Percentiles rank a stretch among this genome's conserved stretches.
These are phyloP conservation scores for Rhagonycha lutea DNA, from an alignment of 2,888 invertebrate species.

Conservation along the genomic window DNA sequence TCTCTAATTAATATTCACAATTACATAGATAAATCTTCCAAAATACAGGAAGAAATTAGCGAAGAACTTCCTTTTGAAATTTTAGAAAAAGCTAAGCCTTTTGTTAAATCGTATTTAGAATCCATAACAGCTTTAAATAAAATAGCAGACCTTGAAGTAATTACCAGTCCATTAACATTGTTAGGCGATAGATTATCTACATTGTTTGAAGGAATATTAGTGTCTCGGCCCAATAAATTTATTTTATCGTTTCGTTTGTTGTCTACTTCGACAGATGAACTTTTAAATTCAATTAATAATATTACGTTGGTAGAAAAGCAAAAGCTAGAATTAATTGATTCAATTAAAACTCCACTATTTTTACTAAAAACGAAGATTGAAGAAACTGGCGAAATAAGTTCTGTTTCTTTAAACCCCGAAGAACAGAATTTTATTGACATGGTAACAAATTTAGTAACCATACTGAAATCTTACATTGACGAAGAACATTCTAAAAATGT, in stretches of 20 bases:
- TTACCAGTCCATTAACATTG: not conserved
- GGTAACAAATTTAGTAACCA: not conserved
- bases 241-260: not conserved
- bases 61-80: constrained; percentile 19
- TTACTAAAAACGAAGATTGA: constrained; percentile 1
- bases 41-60: constrained; percentile 22
- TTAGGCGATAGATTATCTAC: constrained; percentile 10
- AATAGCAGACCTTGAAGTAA: not conserved
- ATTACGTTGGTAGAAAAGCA: not conserved
- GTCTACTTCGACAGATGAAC: not conserved
- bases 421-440: constrained; percentile 10
- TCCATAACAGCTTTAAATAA: constrained; percentile 2
- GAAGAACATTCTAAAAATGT: not conserved
- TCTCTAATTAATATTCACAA: constrained; percentile 9
- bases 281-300: not conserved
- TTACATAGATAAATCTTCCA: constrained; percentile 20
- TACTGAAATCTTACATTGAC: constrained; percentile 1
- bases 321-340: constrained; percentile 4
- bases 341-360: not conserved
- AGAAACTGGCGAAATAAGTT: not conserved
- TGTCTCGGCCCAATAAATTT: not conserved
- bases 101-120: constrained; percentile 10
- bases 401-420: constrained; percentile 3
- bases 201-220: constrained; percentile 11
- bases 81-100: constrained; percentile 18